Base-by-base conservation (phyloP, 2,888 invertebrate species). In the Agrotis ipsilon region DNA sequence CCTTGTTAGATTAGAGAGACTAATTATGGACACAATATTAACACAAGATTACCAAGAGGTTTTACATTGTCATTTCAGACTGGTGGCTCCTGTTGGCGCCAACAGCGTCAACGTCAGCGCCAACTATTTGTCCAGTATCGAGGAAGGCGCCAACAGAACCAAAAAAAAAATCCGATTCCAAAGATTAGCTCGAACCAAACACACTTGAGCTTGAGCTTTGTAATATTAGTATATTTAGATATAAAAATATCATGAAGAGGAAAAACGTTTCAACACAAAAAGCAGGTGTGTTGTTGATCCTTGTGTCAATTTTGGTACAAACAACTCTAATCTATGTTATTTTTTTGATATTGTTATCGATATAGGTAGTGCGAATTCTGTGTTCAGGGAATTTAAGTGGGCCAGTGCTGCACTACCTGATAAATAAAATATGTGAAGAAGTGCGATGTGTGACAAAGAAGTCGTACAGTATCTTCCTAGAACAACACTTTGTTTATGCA, bases 401-500 rank as follows among this genome's bases (percentile, higher is more conserved):
- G 89, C 85, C 86, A 87, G 74, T 82, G 68, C 67, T 73, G 70
- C 68, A 81, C 73, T 83, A 85, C 81, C 75, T 87, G 80, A 83
- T 85, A 86, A 80, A 78, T 86, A 84, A 83, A 81, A 76, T 75
- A 77, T 77, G 72, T 62, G 66, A 55, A 68, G 65, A 80, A 80
- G 64, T 61, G 67, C 68, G 73, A 80, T 76, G 74, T 84, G 66
- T 75, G 80, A 93, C 91, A 93, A 92, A 87, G 91, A 86, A 78
- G 77, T 85, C 88, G 87, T 89, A 92, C 86, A 89, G 78, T 84
- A 76, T 84, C 77, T 94, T 94, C 94, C 86, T 84, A 90, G 94
- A 93, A 94, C 86, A 85, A 78, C 81, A 79, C 82, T 87, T 83
- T 91, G 88, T 92, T 89, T 92, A 85, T 83, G 81, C 75, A 81